These are phyloP conservation scores for Mormyrops attenuatus DNA, from an alignment of 2,797 vertebrate species.

Conservation along the genomic window DNA sequence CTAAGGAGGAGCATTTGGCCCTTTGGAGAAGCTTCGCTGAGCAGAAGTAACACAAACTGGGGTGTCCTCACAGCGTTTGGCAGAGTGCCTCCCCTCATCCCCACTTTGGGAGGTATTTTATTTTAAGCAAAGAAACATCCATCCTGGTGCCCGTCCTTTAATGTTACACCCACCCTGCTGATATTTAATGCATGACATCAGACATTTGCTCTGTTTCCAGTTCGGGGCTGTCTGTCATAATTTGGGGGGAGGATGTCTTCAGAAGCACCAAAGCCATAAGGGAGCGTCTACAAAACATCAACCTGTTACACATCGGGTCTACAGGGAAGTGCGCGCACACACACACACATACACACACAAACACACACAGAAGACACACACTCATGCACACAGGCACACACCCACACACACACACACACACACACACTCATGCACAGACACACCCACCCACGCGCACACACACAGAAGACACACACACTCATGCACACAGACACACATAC, in stretches of 20 bases:
- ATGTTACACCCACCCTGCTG: neutral
- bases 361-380: neutral
- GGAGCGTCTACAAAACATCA: neutral
- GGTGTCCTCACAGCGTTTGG: neutral
- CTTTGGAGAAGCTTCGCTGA: neutral
- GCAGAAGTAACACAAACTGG: neutral
- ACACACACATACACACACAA: neutral
- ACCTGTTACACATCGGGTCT: neutral
- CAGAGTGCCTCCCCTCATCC: neutral
- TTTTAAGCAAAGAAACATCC: neutral
- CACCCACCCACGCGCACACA: neutral
- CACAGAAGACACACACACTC: neutral
- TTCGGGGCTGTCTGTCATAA: neutral
- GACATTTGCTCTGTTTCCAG: neutral
- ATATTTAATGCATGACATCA: neutral
- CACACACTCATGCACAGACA: too few species aligned
- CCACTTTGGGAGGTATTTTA: neutral
- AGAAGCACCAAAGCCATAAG: neutral
- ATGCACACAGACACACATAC: neutral
- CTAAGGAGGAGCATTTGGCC: neutral
- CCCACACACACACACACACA: neutral
- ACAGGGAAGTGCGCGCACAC: neutral
- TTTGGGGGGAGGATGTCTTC: neutral
- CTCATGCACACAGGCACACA: neutral
- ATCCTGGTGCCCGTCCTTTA: neutral